Evolutionary conservation across 2,113 vertebrate genomes (phyloP), one percentile per base, ranked within the genome.

Genomic region (Himantopus leucocephalus): DNA sequence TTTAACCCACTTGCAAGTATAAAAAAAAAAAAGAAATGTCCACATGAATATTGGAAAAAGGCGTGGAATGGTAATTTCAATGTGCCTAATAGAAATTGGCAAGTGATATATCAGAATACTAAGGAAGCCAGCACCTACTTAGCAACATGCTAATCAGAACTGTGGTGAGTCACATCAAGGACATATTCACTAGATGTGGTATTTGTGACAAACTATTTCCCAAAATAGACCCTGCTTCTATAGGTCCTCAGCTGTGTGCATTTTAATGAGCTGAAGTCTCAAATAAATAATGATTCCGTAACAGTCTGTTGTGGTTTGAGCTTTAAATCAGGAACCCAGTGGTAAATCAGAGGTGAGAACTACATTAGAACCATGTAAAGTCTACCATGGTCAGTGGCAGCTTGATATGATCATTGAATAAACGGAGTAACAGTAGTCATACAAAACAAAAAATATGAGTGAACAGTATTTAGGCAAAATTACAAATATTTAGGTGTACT

Each of bases 121-220:
- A 92, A 95, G 60, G 68, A 92, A 96, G 64, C 80, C 86, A 97
- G 59, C 82, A 94, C 68, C 64, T 92, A 95, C 94, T 85, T 89
- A 94, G 76, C 76, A 96, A 92, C 86, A 85, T 56, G 84, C 76
- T 94, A 95, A 94, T 91, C 89, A 96, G 89, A 95, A 87, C 43
- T 34, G 30, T 78, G 70, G 73, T 94, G 94, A 96, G 84, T 92
- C 94, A 96, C 62, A 67, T 92, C 93, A 92, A 96, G 92, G 92
- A 96, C 89, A 83, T 74, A 92, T 66, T 92, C 86, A 92, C 80
- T 81, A 81, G 88, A 91, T 81, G 78, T 85, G 78, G 53, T 85
- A 89, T 82, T 94, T 96, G 76, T 89, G 86, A 97, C 91, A 96
- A 95, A 86, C 60, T 80, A 66, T 67, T 83, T 92, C 80, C 78